A percentile compares a stretch with the other conserved stretches of the same genome.
Evolutionary conservation across 2,888 invertebrate species (phyloP).

Genomic region (Amiota communis): DNA sequence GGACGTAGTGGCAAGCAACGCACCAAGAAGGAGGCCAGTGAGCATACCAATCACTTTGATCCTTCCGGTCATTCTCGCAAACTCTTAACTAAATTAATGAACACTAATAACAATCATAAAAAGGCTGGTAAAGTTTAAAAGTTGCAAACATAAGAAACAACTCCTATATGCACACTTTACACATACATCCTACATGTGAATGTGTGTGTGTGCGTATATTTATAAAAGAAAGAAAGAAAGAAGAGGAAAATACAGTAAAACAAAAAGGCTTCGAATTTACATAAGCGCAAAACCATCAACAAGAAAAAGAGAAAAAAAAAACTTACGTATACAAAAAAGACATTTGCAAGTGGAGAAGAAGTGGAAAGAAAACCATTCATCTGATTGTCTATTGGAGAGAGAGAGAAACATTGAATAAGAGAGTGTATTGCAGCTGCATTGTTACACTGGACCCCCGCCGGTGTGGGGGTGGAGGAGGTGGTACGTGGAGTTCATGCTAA

Average conservation of each 20-base stretch:
- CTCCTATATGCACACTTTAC: background rate
- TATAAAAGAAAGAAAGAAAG: slow-evolving; percentile 31
- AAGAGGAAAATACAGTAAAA: slow-evolving; percentile 31
- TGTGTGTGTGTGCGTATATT: background rate
- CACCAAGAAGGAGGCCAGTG: slow-evolving; percentile 89
- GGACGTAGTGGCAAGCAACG: slow-evolving; percentile 93
- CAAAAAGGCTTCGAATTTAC: slow-evolving; percentile 45
- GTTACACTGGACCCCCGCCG: no score
- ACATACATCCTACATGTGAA: background rate
- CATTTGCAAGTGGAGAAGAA: slow-evolving; percentile 25
- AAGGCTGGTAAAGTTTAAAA: slow-evolving; percentile 73
- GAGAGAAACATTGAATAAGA: no score
- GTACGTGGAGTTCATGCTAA: background rate
- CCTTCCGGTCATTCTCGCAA: slow-evolving; percentile 95
- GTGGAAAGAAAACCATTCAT: slow-evolving; percentile 9
- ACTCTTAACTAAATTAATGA: slow-evolving; percentile 87
- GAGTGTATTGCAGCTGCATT: no score
- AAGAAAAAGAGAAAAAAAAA: slow-evolving; percentile 39
- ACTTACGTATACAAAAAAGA: slow-evolving; percentile 33
- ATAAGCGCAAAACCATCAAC: slow-evolving; percentile 30
- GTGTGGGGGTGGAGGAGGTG: background rate
- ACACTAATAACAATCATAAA: slow-evolving; percentile 88
- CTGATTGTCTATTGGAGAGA: background rate
- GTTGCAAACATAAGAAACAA: slow-evolving; percentile 29
- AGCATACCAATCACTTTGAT: slow-evolving; percentile 93